A percentile compares a stretch with the other conserved stretches of the same genome.
These are phyloP conservation scores for Capitella teleta DNA, from an alignment of 1,140 invertebrate genomes.

Conservation along the genomic window DNA sequence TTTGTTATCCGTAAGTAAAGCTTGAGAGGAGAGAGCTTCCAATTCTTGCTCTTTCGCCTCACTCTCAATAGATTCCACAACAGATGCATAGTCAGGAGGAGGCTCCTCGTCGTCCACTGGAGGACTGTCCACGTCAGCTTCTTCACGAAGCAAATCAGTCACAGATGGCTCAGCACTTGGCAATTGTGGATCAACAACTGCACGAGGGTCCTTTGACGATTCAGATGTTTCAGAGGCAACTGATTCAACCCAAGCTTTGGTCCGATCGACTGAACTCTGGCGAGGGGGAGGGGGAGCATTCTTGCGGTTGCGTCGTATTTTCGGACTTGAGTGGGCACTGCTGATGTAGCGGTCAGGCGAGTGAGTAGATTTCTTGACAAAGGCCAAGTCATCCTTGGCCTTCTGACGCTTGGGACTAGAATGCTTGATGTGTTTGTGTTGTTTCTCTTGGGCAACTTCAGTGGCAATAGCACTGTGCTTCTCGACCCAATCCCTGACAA, in stretches of 20 bases:
- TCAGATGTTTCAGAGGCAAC: neutral
- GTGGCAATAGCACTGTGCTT: slow-evolving; percentile 19
- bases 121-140: no score
- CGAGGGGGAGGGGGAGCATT: neutral
- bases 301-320: neutral
- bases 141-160: no score
- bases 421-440: neutral
- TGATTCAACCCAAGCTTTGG: neutral
- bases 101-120: no score
- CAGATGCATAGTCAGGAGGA: no score
- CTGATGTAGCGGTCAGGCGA: neutral
- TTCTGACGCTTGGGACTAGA: neutral
- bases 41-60: no score
- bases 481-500: slow-evolving; percentile 33
- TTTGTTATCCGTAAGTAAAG: no score
- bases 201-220: no score
- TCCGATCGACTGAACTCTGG: neutral
- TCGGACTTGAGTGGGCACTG: neutral
- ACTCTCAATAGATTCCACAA: no score
- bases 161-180: no score
- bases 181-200: no score
- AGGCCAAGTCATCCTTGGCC: neutral
- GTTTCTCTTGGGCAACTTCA: neutral
- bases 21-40: no score
- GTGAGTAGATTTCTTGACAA: neutral